These are phyloP conservation scores for Strigamia transsilvanica DNA, from an alignment of 2,888 invertebrate species.

Conservation along the genomic window DNA sequence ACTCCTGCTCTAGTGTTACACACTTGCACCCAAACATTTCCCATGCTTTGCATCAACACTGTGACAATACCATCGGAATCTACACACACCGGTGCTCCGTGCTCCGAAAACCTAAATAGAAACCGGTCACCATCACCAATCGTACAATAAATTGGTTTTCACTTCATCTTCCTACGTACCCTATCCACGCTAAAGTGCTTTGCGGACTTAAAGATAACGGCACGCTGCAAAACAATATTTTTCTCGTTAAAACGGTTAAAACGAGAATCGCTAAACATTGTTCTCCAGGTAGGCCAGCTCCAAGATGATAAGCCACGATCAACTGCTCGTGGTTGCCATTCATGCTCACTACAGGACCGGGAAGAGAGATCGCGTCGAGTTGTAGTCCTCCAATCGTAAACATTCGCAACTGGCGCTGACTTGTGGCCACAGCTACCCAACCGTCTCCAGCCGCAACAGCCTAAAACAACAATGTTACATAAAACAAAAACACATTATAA, in stretches of 20 bases:
- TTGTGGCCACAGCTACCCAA: slow-evolving; percentile 83
- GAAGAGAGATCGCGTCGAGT: slow-evolving; percentile 76
- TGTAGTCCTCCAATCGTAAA: slow-evolving; percentile 89
- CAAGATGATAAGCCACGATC: slow-evolving; percentile 73
- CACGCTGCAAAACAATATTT: slow-evolving; percentile 58
- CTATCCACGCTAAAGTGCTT: slow-evolving; percentile 64
- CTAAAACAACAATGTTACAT: slow-evolving; percentile 62
- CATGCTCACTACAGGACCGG: slow-evolving; percentile 77
- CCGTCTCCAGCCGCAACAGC: slow-evolving; percentile 68
- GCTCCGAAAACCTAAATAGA: slow-evolving; percentile 79
- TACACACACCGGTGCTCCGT: slow-evolving; percentile 78
- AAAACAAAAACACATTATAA: not conserved
- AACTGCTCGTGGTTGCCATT: slow-evolving; percentile 72
- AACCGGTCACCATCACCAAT: not conserved
- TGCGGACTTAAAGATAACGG: slow-evolving; percentile 63
- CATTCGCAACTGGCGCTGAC: slow-evolving; percentile 77
- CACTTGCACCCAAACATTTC: slow-evolving; percentile 81
- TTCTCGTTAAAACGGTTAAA: slow-evolving; percentile 59
- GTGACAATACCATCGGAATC: slow-evolving; percentile 81
- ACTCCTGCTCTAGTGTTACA: slow-evolving; percentile 75
- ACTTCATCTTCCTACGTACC: slow-evolving; percentile 60
- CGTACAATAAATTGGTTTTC: not conserved
- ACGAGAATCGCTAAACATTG: slow-evolving; percentile 63
- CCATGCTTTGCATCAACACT: slow-evolving; percentile 72
- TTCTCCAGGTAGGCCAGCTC: slow-evolving; percentile 65